These are phyloP conservation scores for Solenopsis fugax DNA, from an alignment of 1,140 invertebrate genomes.

Conservation along the genomic window DNA sequence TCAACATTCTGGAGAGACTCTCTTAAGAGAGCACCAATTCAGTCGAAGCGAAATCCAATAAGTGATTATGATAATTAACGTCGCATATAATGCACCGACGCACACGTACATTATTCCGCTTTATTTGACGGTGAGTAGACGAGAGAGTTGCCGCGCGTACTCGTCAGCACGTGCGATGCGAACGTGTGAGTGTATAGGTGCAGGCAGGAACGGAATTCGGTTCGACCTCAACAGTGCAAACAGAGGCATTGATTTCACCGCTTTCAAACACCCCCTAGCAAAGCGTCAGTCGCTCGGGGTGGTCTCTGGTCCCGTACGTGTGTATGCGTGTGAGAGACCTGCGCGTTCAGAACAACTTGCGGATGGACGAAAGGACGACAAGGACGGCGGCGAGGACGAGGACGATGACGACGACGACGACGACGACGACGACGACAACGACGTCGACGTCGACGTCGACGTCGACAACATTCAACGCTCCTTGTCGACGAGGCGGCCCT, in stretches of 20 bases:
- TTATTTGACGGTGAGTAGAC: conserved; percentile 39
- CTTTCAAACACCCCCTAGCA: conserved; percentile 84
- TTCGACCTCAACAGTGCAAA: conserved; percentile 86
- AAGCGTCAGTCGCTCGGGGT: conserved; percentile 80
- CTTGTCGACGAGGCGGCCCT: conserved; percentile 80
- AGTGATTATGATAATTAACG: conserved; percentile 58
- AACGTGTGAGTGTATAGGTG: conserved; percentile 69
- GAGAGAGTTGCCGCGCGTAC: not conserved
- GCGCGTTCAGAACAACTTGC: conserved; percentile 75
- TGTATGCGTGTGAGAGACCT: conserved; percentile 71
- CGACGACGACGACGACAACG: conserved; percentile 65
- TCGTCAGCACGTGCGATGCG: conserved; percentile 26
- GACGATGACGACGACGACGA: conserved; percentile 47
- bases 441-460: conserved; percentile 40
- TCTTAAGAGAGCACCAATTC: conserved; percentile 3
- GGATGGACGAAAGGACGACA: conserved; percentile 65
- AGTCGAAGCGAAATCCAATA: not conserved
- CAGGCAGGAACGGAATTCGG: conserved; percentile 81
- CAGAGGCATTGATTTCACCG: conserved; percentile 87
- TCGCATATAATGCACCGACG: not conserved
- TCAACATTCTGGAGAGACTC: not conserved
- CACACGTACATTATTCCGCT: conserved; percentile 40
- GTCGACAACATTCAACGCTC: conserved; percentile 74
- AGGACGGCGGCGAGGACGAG: conserved; percentile 49
- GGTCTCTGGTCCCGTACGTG: conserved; percentile 45